Percentiles rank a stretch among this genome's conserved stretches.
phyloP scores from a whole-genome alignment of 2,113 vertebrate species.

The Candoia aspera region DNA sequence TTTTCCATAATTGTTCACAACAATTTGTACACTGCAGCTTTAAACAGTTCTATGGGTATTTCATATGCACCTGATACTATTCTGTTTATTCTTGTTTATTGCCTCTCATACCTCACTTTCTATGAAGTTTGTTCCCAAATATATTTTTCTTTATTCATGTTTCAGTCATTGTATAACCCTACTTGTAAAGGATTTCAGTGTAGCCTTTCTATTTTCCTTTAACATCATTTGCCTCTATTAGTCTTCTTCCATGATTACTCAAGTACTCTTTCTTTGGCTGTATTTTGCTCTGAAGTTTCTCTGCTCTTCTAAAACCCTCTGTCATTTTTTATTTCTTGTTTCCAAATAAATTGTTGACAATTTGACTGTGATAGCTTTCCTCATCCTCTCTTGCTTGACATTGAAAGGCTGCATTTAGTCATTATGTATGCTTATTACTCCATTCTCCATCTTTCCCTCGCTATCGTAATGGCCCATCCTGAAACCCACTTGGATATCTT shows the following conservation, averaged over 20 bases:
- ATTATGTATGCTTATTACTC: not conserved
- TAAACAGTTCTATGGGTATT: not conserved
- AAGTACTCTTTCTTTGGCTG: not conserved
- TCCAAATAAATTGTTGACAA: no score
- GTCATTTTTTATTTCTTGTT: not conserved
- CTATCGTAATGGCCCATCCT: not conserved
- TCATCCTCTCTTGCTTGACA: not conserved
- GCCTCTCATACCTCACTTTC: not conserved
- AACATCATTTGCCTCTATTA: not conserved
- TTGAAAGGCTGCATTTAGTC: not conserved
- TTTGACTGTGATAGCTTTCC: not conserved
- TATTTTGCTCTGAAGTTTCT: not conserved
- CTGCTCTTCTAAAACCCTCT: not conserved
- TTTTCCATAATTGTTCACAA: not conserved
- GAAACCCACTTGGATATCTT: not conserved
- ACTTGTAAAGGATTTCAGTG: not conserved
- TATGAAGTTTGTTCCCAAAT: not conserved
- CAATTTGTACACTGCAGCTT: not conserved
- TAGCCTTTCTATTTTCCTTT: not conserved
- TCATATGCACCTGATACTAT: not conserved
- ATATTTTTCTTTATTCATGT: not conserved
- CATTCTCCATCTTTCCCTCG: not conserved
- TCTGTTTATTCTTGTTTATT: not conserved
- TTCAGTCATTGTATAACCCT: not conserved
- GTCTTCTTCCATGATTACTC: not conserved